Conservation (phyloP, 2,888 invertebrate genomes). For the Pogonocherus hispidulus region DNA sequence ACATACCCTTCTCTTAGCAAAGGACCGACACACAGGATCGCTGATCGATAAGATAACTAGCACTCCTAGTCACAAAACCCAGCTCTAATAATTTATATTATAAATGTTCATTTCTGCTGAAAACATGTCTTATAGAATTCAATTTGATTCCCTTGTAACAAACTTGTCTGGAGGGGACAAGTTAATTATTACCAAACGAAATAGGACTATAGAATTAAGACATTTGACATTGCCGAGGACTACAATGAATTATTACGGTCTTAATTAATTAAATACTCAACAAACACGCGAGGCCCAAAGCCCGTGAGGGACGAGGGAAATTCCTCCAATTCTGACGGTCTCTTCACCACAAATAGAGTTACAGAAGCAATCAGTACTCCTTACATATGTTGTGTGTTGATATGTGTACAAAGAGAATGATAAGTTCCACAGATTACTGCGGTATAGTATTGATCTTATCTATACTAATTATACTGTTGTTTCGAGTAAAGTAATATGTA, state of each 20-base stretch:
- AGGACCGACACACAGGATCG: not conserved
- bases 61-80: constrained; percentile 16
- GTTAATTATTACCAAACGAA: constrained; percentile 64
- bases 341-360: not conserved
- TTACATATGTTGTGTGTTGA: too few species aligned
- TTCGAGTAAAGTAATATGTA: too few species aligned
- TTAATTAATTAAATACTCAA: constrained; percentile 61
- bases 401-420: too few species aligned
- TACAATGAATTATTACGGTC: constrained; percentile 62
- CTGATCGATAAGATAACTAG: constrained; percentile 16
- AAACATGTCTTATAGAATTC: constrained; percentile 47
- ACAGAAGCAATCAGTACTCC: too few species aligned
- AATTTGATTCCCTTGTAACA: constrained; percentile 51
- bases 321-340: constrained; percentile 12
- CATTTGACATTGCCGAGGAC: constrained; percentile 64
- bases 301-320: constrained; percentile 19
- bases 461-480: too few species aligned
- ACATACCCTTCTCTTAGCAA: too few species aligned
- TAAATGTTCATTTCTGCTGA: constrained; percentile 34
- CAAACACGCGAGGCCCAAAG: constrained; percentile 56
- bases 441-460: too few species aligned
- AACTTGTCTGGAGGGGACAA: constrained; percentile 58
- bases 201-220: constrained; percentile 62
- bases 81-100: constrained; percentile 40
- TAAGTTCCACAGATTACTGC: too few species aligned